Evolutionary conservation across 2,797 vertebrate genomes (phyloP).

Genomic region (Syngnathus rostellatus): DNA sequence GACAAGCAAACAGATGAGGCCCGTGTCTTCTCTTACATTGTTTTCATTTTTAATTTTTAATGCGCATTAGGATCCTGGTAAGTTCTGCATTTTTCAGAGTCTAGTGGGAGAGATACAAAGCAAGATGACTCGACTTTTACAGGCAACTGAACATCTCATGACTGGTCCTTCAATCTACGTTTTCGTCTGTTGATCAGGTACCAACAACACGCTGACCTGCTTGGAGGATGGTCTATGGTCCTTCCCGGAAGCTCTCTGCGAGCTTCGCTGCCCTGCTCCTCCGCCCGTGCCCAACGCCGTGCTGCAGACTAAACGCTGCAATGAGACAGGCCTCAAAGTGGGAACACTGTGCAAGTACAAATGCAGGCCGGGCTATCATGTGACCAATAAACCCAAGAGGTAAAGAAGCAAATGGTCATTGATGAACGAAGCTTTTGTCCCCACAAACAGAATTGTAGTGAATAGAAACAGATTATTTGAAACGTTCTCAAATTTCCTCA

Average conservation of each 20-base stretch:
- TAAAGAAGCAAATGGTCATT: slow-evolving; percentile 15
- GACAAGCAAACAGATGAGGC: slow-evolving; percentile 4
- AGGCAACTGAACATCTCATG: not conserved
- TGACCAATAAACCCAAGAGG: slow-evolving; percentile 79
- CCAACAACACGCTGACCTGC: slow-evolving; percentile 88
- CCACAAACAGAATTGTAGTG: not conserved
- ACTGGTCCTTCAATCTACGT: not conserved
- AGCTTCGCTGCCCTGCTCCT: slow-evolving; percentile 87
- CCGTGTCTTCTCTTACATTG: slow-evolving; percentile 5
- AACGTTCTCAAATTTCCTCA: not conserved
- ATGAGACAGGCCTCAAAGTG: slow-evolving; percentile 86
- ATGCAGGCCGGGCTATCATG: slow-evolving; percentile 90
- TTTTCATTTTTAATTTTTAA: not conserved
- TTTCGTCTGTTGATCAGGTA: slow-evolving; percentile 65
- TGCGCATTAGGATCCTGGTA: slow-evolving; percentile 5
- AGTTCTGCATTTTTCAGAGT: not conserved
- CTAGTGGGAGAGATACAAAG: not conserved
- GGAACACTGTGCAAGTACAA: slow-evolving; percentile 97
- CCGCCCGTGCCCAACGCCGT: slow-evolving; percentile 81
- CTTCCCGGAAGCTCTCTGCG: slow-evolving; percentile 92
- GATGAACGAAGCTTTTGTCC: not conserved
- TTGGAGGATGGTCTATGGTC: slow-evolving; percentile 96
- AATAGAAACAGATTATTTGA: not conserved
- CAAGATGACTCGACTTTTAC: slow-evolving; percentile 5
- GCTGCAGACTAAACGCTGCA: slow-evolving; percentile 86